phyloP scores from a whole-genome alignment of 2,797 vertebrate species.

The Siniperca obscura region DNA sequence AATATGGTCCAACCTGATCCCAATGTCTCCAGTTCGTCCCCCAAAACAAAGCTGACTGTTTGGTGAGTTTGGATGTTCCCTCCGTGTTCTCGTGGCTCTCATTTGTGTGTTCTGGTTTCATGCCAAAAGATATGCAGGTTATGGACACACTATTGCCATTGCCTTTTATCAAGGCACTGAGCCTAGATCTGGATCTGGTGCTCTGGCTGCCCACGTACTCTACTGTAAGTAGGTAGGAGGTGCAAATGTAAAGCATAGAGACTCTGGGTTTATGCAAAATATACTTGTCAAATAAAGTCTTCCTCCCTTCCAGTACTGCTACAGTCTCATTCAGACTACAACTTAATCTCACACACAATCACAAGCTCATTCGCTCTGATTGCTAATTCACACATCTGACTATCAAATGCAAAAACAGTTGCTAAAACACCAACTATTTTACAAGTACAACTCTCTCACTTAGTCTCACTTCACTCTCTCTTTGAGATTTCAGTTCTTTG shows the following conservation, averaged over 20 bases:
- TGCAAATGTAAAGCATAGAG: neutral
- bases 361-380: neutral
- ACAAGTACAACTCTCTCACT: neutral
- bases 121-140: neutral
- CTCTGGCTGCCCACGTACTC: neutral
- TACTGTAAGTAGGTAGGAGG: neutral
- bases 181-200: neutral
- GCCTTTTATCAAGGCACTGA: no score
- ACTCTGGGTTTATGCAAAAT: neutral
- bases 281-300: neutral
- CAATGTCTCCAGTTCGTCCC: neutral
- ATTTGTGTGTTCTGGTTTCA: no score
- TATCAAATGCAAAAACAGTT: neutral
- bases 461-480: neutral
- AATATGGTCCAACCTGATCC: neutral
- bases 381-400: slow-evolving; percentile 15
- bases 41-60: no score
- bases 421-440: neutral
- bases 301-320: neutral
- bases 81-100: no score
- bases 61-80: no score
- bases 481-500: neutral
- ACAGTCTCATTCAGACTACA: neutral
- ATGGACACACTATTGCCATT: neutral
- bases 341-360: neutral